Conservation (phyloP, 2,797 vertebrate species). For the Anolis apletophallus region DNA sequence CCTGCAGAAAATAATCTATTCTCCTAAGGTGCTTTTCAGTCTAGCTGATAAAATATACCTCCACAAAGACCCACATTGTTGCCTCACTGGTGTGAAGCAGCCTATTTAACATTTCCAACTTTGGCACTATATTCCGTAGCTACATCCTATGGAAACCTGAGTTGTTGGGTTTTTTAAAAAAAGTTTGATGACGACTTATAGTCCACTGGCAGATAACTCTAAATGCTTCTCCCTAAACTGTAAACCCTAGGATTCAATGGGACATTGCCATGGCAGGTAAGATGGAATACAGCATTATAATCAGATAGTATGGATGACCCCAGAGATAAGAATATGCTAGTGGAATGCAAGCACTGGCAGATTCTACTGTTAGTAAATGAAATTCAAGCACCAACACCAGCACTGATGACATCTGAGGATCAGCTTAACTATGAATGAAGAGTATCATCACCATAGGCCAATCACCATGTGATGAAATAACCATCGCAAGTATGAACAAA, state of each 20-base stretch:
- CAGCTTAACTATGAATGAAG: not conserved
- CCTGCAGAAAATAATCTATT: not conserved
- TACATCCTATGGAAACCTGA: too few species aligned
- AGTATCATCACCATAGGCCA: not conserved
- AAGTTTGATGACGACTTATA: too few species aligned
- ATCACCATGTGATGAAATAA: not conserved
- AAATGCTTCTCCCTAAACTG: too few species aligned
- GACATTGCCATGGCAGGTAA: too few species aligned
- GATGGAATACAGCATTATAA: too few species aligned
- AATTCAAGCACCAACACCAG: not conserved
- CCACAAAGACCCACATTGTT: too few species aligned
- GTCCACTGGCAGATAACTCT: too few species aligned
- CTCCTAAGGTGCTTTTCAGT: not conserved
- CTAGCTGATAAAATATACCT: not conserved
- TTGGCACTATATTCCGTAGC: too few species aligned
- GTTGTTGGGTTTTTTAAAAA: too few species aligned
- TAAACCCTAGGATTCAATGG: too few species aligned
- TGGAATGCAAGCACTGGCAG: not conserved
- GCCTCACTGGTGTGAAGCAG: too few species aligned
- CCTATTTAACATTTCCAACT: too few species aligned
- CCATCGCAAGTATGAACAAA: not conserved
- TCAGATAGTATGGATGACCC: not conserved
- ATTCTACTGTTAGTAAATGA: not conserved
- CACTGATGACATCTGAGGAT: not conserved
- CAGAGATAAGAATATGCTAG: not conserved